Base-by-base conservation (phyloP, 1,140 invertebrate genomes). In the Sinonovacula constricta region DNA sequence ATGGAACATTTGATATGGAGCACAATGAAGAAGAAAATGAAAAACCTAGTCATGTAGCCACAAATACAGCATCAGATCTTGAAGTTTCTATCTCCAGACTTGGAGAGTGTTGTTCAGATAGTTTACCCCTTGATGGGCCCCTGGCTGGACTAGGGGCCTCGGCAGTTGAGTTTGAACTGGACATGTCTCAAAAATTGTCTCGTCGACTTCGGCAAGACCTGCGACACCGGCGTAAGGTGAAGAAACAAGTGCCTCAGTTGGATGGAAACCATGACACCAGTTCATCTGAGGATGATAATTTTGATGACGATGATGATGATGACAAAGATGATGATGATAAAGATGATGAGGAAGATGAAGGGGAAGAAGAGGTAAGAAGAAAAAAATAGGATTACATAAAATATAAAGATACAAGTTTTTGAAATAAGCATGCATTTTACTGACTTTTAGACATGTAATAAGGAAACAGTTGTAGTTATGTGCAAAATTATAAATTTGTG, bases 241-340 rank as follows among this genome's bases (percentile, higher is more conserved):
- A 49, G 10, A 53, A 33, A 22, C 74, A 80, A 24, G 81, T 92
- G 26, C 79, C 87, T 26, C 93, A 94, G 85, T 83, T 94, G 51
- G 95, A 95, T 90, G 96, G 95, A 24, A 92, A 93, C 34, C 93
- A 93, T 33, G 95, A 96, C 86, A 93, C 94, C 84, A 95, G 95
- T 89, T 94, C 95, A 74, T 94, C 92, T 22, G 92, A 94, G 45
- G 93, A 94, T 67, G 94, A 94, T 76, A 94, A 94, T 74, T 94
- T 94, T 70, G 94, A 95, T 78, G 94, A 95, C 80, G 94, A 95
- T 69, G 93, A 95, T 69, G 94, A 91, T 81, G 90, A 92, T 79
- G 89, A 92, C 79, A 88, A 92, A 77, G 75, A 90, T 69, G 90
- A 92, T 86, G 89, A 92, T 75, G 94, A 95, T 63, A 94, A 96